phyloP scores from a whole-genome alignment of 2,113 vertebrate species.

The Oncorhynchus masou region DNA sequence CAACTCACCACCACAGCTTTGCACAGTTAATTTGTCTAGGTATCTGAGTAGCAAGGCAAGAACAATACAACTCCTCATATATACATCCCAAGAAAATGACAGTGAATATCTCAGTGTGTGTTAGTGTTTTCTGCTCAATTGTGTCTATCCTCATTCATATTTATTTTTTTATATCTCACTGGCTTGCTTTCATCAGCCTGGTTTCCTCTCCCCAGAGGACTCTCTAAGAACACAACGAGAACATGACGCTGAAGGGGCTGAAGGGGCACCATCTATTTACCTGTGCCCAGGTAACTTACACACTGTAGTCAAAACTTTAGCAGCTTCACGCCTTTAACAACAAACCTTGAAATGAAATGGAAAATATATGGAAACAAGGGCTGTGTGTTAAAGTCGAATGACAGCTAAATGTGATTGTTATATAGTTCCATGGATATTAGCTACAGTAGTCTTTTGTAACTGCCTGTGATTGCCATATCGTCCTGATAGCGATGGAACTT shows the following conservation, averaged over 20 bases:
- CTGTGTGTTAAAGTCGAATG: background rate
- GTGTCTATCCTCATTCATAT: background rate
- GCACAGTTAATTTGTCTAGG: background rate
- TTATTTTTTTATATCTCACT: background rate
- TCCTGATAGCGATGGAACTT: background rate
- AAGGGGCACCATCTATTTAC: background rate
- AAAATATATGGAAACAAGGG: background rate
- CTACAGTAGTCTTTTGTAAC: background rate
- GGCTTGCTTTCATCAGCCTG: background rate
- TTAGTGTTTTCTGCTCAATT: background rate
- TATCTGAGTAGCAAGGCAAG: background rate
- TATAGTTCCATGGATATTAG: background rate
- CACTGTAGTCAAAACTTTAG: background rate
- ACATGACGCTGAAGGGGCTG: too few species aligned
- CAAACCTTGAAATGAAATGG: background rate
- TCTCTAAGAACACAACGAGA: slow-evolving; percentile 3
- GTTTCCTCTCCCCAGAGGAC: background rate
- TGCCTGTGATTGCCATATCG: background rate
- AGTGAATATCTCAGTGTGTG: background rate
- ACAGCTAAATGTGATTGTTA: background rate
- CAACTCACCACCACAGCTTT: background rate
- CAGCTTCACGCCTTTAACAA: background rate
- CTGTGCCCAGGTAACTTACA: background rate
- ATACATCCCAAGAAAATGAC: background rate
- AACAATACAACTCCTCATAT: background rate